Percentiles rank a stretch among this genome's conserved stretches.
Conservation (phyloP, 2,113 vertebrate species). For the Petroica traversi region DNA sequence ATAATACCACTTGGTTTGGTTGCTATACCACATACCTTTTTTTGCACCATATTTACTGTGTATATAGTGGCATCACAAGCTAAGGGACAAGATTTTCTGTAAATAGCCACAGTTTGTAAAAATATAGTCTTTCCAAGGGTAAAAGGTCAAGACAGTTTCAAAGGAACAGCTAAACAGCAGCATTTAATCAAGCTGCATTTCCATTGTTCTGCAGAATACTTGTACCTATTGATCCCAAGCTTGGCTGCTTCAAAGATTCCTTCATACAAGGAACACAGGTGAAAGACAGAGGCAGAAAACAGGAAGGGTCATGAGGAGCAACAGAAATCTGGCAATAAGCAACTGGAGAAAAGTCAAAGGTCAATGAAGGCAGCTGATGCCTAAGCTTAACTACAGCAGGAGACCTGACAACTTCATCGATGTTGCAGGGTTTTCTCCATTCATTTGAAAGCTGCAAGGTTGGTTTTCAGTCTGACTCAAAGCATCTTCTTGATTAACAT, state of each 20-base stretch:
- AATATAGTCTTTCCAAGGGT: background rate
- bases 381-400: constrained; percentile 68
- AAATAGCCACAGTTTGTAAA: background rate
- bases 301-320: constrained; percentile 64
- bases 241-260: background rate
- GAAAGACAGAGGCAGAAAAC: constrained; percentile 66
- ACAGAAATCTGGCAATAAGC: constrained; percentile 58
- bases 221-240: constrained; percentile 70
- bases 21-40: background rate
- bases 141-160: constrained; percentile 5
- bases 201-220: constrained; percentile 5
- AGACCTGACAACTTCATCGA: constrained; percentile 44
- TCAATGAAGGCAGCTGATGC: constrained; percentile 73
- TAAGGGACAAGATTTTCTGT: background rate
- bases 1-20: background rate
- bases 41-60: background rate
- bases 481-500: background rate
- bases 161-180: constrained; percentile 54
- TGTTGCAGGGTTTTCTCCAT: background rate
- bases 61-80: background rate
- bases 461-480: background rate
- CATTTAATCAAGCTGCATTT: constrained; percentile 31
- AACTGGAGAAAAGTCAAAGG: constrained; percentile 71
- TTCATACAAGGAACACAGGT: constrained; percentile 67
- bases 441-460: background rate